phyloP scores from a whole-genome alignment of 2,888 invertebrate genomes.

The Tupiocoris notatus region DNA sequence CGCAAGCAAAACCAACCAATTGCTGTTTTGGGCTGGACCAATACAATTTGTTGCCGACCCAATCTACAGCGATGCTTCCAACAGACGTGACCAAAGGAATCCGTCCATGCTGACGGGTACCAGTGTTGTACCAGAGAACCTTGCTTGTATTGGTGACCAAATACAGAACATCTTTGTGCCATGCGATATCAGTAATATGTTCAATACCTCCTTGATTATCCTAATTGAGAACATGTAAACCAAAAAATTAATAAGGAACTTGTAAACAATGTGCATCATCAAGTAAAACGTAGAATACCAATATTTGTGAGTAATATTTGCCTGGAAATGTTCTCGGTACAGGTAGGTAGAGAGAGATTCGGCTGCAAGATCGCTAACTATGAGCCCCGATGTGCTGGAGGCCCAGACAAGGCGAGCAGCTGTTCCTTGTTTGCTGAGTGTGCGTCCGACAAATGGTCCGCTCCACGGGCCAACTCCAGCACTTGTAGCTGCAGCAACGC shows the following conservation, averaged over 20 bases:
- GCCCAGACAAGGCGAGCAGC: conserved; percentile 63
- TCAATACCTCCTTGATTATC: conserved; percentile 47
- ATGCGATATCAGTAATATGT: conserved; percentile 60
- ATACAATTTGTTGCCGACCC: conserved; percentile 85
- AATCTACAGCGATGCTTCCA: conserved; percentile 81
- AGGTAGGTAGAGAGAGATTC: conserved; percentile 64
- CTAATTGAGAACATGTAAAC: conserved; percentile 16
- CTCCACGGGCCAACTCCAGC: conserved; percentile 79
- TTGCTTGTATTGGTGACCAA: conserved; percentile 72
- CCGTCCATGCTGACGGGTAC: conserved; percentile 59
- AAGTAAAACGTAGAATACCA: neutral
- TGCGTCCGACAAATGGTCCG: conserved; percentile 70
- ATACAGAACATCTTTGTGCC: conserved; percentile 73
- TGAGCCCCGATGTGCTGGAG: conserved; percentile 71
- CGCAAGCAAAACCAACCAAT: conserved; percentile 61
- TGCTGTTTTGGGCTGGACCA: conserved; percentile 86
- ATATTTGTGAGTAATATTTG: conserved; percentile 22
- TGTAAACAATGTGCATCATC: neutral
- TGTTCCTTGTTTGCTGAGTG: conserved; percentile 56
- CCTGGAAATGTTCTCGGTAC: conserved; percentile 42
- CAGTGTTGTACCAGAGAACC: conserved; percentile 70
- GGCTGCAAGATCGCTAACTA: conserved; percentile 80
- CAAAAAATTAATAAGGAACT: neutral
- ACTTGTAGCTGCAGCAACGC: conserved; percentile 74
- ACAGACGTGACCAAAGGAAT: conserved; percentile 63